Evolutionary conservation across 35 echinoderm and acorn worm species (phyloP).

Genomic region (Patiria miniata): DNA sequence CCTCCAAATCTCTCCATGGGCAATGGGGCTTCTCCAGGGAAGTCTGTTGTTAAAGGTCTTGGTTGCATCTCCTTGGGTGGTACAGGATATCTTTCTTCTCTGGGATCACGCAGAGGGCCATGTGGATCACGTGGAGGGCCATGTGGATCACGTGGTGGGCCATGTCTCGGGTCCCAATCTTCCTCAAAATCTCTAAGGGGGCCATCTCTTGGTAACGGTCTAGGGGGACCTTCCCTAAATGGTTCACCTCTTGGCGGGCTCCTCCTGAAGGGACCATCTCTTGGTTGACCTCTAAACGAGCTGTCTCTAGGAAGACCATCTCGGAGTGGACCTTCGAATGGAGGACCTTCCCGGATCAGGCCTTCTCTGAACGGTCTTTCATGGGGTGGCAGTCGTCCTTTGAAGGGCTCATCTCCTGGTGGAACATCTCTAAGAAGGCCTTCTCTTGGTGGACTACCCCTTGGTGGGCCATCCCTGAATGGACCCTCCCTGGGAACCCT

Average conservation of each 20-base stretch:
- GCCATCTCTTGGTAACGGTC: background rate
- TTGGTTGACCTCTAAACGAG: background rate
- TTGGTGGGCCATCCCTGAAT: background rate
- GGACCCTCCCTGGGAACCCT: background rate
- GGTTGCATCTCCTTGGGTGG: background rate
- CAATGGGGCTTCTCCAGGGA: background rate
- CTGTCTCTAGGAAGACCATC: constrained; percentile 10
- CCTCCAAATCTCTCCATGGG: background rate
- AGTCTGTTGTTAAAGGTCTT: background rate
- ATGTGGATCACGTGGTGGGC: constrained; percentile 1
- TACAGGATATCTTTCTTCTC: background rate
- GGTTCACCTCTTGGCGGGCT: constrained; percentile 4
- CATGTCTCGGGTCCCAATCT: background rate
- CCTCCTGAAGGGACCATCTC: background rate
- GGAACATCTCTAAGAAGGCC: background rate
- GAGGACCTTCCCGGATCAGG: background rate
- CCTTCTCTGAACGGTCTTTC: background rate
- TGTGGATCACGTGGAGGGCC: constrained; percentile 16
- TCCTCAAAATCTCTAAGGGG: background rate
- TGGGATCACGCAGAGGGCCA: background rate
- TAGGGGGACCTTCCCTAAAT: background rate
- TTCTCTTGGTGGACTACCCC: constrained; percentile 8
- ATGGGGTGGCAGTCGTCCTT: background rate
- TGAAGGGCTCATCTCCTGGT: background rate
- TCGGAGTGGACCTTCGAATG: background rate